These are phyloP conservation scores for Heteromurus nitidus DNA, from an alignment of 2,888 invertebrate species.

Conservation along the genomic window DNA sequence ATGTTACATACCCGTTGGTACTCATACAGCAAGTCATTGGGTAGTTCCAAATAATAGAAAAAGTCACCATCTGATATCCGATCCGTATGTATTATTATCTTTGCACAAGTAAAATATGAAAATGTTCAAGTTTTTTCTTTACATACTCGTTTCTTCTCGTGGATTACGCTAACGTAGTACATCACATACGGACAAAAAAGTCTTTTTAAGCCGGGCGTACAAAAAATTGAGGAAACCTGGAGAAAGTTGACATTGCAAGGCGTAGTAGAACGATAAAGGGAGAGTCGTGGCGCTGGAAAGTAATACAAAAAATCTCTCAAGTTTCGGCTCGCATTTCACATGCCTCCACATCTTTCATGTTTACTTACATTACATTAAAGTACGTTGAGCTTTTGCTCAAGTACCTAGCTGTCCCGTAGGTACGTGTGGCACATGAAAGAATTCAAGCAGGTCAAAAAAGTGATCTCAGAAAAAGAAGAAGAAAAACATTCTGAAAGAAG, in stretches of 20 bases:
- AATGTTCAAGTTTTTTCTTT: background rate
- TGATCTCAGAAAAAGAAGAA: constrained; percentile 33
- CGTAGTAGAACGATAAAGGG: constrained; percentile 1
- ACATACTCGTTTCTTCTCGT: constrained; percentile 10
- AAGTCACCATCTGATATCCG: constrained; percentile 44
- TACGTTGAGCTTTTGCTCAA: background rate
- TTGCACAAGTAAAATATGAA: background rate
- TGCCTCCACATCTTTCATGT: constrained; percentile 34
- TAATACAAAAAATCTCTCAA: constrained; percentile 26
- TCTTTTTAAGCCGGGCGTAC: background rate
- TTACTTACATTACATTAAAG: constrained; percentile 45
- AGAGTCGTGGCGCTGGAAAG: constrained; percentile 9
- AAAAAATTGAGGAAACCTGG: constrained; percentile 19
- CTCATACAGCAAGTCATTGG: background rate
- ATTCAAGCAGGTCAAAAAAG: constrained; percentile 43
- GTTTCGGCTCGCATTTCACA: constrained; percentile 2
- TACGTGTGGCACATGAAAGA: constrained; percentile 42
- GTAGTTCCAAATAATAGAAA: constrained; percentile 1
- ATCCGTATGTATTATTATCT: constrained; percentile 32
- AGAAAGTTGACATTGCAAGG: constrained; percentile 50
- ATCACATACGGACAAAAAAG: background rate
- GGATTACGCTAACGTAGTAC: background rate
- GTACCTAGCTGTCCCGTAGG: background rate
- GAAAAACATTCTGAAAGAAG: constrained; percentile 10
- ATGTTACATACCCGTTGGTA: too few relatives aligned